Percentiles rank a stretch among this genome's conserved stretches.
phyloP scores from a whole-genome alignment of 1,140 invertebrate genomes.

The Trialeurodes vaporariorum region DNA sequence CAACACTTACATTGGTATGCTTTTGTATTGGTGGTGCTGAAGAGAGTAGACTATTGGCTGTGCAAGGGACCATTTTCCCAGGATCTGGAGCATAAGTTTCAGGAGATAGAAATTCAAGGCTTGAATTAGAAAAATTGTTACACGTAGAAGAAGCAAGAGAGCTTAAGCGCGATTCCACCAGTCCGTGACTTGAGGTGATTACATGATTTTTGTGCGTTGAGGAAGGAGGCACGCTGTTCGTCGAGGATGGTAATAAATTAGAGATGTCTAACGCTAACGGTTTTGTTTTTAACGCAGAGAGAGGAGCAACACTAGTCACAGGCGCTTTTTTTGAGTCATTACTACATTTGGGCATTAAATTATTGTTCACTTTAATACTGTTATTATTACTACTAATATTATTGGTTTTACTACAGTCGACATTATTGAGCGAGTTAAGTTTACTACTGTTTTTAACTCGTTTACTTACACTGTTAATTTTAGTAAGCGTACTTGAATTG shows the following conservation, averaged over 20 bases:
- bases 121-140: not conserved
- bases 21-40: not conserved
- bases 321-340: not conserved
- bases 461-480: slow-evolving; percentile 2
- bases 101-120: not conserved
- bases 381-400: slow-evolving; percentile 9
- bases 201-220: not conserved
- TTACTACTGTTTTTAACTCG: not conserved
- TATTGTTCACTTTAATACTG: slow-evolving; percentile 2
- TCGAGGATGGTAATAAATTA: not conserved
- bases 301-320: not conserved
- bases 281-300: not conserved
- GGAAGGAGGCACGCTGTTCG: not conserved
- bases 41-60: no score
- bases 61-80: not conserved
- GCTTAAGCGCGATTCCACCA: not conserved
- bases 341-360: not conserved
- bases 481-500: slow-evolving; percentile 4
- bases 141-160: not conserved
- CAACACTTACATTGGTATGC: not conserved
- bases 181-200: not conserved
- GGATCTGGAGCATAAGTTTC: not conserved
- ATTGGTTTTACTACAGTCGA: slow-evolving; percentile 3
- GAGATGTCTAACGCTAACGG: not conserved
- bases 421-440: slow-evolving; percentile 2